phyloP scores from a whole-genome alignment of 64 coral and sea anemone species.

The Dendronephthya gigantea region DNA sequence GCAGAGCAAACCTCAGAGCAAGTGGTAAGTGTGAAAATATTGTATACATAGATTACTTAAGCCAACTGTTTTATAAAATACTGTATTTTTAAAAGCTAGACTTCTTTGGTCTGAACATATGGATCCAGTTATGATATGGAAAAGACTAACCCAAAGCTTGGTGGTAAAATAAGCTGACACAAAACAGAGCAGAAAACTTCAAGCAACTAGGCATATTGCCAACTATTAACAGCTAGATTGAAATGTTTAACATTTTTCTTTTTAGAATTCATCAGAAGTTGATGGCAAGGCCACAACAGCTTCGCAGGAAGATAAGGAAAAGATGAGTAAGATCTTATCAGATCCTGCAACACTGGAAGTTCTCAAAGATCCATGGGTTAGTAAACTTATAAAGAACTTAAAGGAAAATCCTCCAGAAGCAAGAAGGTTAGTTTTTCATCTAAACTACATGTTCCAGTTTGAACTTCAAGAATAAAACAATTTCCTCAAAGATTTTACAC shows the following conservation, averaged over 20 bases:
- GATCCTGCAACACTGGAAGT: constrained; percentile 51
- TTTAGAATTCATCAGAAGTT: background rate
- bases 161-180: no score
- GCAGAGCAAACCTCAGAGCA: background rate
- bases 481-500: no score
- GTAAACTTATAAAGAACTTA: constrained; percentile 48
- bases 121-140: no score
- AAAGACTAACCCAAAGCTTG: no score
- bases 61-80: no score
- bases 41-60: background rate
- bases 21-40: background rate
- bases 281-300: background rate
- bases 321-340: constrained; percentile 59
- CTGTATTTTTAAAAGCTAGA: no score
- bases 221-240: no score
- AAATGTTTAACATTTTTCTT: background rate
- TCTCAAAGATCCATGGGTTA: constrained; percentile 60
- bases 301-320: constrained; percentile 52
- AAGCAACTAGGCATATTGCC: no score
- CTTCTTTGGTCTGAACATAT: no score
- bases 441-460: background rate
- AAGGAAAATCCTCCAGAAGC: constrained; percentile 62
- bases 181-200: no score
- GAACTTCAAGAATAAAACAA: background rate
- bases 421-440: constrained; percentile 35